These are phyloP conservation scores for Eucriotettix oculatus DNA, from an alignment of 2,888 invertebrate species.

Conservation along the genomic window DNA sequence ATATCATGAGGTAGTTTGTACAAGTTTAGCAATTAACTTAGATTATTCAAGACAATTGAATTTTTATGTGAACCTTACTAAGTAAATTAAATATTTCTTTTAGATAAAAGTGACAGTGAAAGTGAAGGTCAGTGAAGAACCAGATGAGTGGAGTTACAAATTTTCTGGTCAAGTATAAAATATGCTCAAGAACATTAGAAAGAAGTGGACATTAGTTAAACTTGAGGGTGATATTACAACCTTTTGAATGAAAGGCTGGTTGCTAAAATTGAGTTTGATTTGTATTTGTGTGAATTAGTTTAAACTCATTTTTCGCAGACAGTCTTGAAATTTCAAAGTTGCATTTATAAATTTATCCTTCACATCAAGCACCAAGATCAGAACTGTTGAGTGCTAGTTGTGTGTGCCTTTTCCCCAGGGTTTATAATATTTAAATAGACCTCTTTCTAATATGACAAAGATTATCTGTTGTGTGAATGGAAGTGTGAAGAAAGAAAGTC, in stretches of 20 bases:
- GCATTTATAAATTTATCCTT: too few relatives aligned
- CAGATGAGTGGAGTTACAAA: not conserved
- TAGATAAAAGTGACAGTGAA: conserved; percentile 89
- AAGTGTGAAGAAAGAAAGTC: too few relatives aligned
- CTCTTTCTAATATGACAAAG: too few relatives aligned
- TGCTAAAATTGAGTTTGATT: conserved; percentile 9
- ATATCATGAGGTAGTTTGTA: not conserved
- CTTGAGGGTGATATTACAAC: not conserved
- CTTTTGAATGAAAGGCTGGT: conserved; percentile 2
- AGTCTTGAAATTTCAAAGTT: not conserved
- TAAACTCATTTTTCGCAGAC: conserved; percentile 6
- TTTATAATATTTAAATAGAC: too few relatives aligned
- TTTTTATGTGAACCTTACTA: not conserved
- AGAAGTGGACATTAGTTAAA: not conserved
- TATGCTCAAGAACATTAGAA: conserved; percentile 8
- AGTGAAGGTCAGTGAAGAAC: conserved; percentile 76
- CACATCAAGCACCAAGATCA: too few relatives aligned
- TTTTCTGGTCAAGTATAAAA: conserved; percentile 7
- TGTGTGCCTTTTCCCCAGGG: too few relatives aligned
- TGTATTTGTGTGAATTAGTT: conserved; percentile 2
- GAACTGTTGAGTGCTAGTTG: too few relatives aligned
- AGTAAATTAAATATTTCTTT: conserved; percentile 21
- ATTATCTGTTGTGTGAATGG: too few relatives aligned
- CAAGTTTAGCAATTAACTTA: not conserved
- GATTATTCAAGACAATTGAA: not conserved